Base-by-base conservation (phyloP, 2,113 vertebrate species). In the Calyptommatus sinebrachiatus region DNA sequence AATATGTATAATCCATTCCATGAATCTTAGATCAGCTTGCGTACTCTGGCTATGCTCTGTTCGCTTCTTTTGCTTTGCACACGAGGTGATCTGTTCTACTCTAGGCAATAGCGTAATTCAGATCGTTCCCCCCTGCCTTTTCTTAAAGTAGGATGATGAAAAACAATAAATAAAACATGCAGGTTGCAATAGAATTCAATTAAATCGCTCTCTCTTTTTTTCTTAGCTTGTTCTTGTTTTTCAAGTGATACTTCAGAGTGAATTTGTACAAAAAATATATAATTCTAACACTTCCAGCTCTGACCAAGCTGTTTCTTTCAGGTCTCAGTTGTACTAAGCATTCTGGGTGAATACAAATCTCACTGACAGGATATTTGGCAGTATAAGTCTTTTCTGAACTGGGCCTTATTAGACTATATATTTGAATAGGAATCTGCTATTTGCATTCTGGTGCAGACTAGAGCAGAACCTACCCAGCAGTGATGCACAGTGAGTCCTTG, bases 1-100 rank as follows among this genome's bases (percentile, higher is more conserved):
- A 94, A 90, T 92, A 94, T 94, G 92, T 92, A 94, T 95, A 94
- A 94, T 95, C 94, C 91, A 94, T 94, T 92, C 91, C 81, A 93
- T 94, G 93, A 92, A 93, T 92, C 93, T 92, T 94, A 93, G 90
- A 89, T 93, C 89, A 90, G 88, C 71, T 79, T 88, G 85, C n/a
- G 85, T 83, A 81, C 87, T 88, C 89, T 88, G 88, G 84, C 86
- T 85, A 74, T 79, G 83, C 61, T 66, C 89, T 85, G 86, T 88
- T 90, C 89, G 71, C 88, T 90, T 84, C 85, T 79, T 88, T 86
- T 88, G 79, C 62, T 88, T 88, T 86, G 82, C 82, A 82, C 82
- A 77, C 74, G 85, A 89, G 88, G 90, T 89, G 86, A 90, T 84
- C 26, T 82, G 85, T 85, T 80, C 76, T 26, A 85, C 87, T 91